Evolutionary conservation across 2,797 vertebrate genomes (phyloP).

Genomic region (Chromis chromis): DNA sequence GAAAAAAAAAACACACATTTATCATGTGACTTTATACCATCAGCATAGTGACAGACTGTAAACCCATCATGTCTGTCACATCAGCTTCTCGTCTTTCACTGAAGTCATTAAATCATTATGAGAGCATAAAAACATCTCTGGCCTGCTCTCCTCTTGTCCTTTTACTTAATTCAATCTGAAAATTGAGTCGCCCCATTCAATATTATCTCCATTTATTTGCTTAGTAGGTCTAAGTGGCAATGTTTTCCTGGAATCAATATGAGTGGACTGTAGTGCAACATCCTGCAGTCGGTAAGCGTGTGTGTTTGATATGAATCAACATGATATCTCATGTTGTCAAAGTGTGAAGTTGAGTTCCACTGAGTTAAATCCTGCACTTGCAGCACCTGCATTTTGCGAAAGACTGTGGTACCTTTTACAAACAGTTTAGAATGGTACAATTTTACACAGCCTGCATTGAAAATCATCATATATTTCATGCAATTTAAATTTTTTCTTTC

Average conservation of each 20-base stretch:
- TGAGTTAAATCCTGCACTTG: neutral
- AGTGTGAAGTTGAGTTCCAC: neutral
- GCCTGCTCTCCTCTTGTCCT: conserved; percentile 42
- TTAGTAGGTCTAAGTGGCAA: conserved; percentile 47
- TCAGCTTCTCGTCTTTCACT: conserved; percentile 38
- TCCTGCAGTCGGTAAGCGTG: conserved; percentile 14
- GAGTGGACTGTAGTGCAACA: conserved; percentile 13
- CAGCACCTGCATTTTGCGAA: too few species aligned
- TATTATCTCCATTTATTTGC: conserved; percentile 59
- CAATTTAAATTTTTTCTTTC: too few species aligned
- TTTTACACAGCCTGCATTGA: too few species aligned
- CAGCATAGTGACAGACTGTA: conserved; percentile 2
- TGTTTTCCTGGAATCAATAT: conserved; percentile 51
- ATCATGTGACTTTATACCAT: neutral
- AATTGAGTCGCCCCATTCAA: conserved; percentile 67
- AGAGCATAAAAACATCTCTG: conserved; percentile 42
- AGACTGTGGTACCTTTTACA: too few species aligned
- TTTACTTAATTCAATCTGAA: conserved; percentile 68
- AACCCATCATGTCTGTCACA: conserved; percentile 13
- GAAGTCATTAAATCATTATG: conserved; percentile 54
- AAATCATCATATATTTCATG: too few species aligned
- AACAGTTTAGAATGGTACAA: too few species aligned
- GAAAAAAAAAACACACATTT: neutral
- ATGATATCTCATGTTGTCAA: neutral
- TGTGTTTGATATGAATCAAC: neutral